These are phyloP conservation scores for Xerus inauris DNA, from an alignment of 2,113 vertebrate genomes.

Conservation along the genomic window DNA sequence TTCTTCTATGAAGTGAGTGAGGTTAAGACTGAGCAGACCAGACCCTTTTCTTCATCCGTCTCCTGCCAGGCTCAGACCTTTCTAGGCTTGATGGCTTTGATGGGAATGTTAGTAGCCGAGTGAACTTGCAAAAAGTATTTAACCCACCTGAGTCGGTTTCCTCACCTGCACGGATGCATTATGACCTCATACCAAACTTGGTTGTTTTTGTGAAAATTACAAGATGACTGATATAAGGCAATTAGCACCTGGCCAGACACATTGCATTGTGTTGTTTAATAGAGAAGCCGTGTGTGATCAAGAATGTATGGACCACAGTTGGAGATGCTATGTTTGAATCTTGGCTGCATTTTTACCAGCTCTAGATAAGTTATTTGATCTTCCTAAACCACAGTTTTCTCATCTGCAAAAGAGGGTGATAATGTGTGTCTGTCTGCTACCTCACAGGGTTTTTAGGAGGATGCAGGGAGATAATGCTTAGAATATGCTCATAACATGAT, in stretches of 20 bases:
- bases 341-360: background rate
- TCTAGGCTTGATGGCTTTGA: background rate
- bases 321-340: background rate
- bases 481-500: background rate
- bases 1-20: conserved; percentile 67
- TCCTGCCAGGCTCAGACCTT: background rate
- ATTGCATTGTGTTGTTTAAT: rapidly evolving
- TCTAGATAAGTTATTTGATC: background rate
- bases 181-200: background rate
- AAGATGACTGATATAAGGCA: background rate
- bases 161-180: background rate
- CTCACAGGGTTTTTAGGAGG: background rate
- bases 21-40: conserved; percentile 65
- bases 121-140: background rate
- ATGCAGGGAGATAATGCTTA: background rate
- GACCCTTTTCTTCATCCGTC: background rate
- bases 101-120: background rate
- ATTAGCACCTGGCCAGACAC: background rate
- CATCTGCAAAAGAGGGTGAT: background rate
- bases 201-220: background rate
- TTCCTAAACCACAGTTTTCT: background rate
- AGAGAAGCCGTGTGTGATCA: background rate
- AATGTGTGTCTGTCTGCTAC: no score
- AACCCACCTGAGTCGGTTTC: background rate
- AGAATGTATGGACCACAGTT: background rate